These are phyloP conservation scores for Tipula vernalis DNA, from an alignment of 2,888 invertebrate genomes.

Conservation along the genomic window DNA sequence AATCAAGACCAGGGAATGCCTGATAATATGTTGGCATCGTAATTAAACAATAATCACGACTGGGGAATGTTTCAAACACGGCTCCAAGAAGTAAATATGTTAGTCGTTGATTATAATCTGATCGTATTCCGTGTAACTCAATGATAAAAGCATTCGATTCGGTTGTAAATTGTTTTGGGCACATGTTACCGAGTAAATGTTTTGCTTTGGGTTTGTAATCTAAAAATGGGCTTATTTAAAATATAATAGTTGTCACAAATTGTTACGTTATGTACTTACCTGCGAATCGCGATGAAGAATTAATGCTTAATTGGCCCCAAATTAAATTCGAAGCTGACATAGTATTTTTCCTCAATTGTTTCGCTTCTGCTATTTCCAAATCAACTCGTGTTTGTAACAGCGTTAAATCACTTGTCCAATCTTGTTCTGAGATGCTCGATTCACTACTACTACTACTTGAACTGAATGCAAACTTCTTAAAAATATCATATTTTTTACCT, in stretches of 20 bases:
- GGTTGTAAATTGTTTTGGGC: conserved; percentile 30
- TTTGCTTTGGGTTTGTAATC: background rate
- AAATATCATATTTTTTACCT: background rate
- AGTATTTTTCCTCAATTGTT: background rate
- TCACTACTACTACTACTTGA: background rate
- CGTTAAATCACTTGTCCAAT: background rate
- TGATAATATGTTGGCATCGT: conserved; percentile 17
- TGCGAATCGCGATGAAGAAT: background rate
- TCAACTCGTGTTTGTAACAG: background rate
- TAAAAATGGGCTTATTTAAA: background rate
- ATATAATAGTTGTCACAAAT: background rate
- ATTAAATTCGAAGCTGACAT: background rate
- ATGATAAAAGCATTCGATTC: conserved; percentile 45
- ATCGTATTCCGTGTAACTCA: conserved; percentile 43
- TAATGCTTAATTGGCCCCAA: background rate
- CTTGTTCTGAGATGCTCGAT: background rate
- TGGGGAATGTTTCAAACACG: conserved; percentile 52
- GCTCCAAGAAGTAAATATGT: conserved; percentile 46
- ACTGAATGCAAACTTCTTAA: background rate
- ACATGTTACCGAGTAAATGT: background rate
- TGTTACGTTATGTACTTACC: background rate
- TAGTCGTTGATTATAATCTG: conserved; percentile 40
- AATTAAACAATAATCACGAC: conserved; percentile 41
- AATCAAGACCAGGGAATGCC: background rate
- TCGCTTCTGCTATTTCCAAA: background rate